A percentile compares a stretch with the other conserved stretches of the same genome.
phyloP scores from a whole-genome alignment of 1,140 invertebrate species.

The Diorhabda elongata region DNA sequence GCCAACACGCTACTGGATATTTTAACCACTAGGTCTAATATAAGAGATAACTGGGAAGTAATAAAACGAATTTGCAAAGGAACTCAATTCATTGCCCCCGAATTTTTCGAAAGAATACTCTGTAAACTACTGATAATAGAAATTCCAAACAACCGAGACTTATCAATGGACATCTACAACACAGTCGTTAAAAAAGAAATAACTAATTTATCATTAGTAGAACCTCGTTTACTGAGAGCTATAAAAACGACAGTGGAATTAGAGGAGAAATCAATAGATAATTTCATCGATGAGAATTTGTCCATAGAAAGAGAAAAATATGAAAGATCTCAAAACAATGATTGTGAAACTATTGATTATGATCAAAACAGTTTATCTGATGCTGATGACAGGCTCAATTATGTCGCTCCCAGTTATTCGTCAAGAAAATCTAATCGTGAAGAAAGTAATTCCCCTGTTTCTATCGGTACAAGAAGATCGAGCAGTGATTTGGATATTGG shows the following conservation, averaged over 20 bases:
- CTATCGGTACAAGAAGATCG: too few species aligned
- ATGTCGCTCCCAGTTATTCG: too few species aligned
- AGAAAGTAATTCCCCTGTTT: too few species aligned
- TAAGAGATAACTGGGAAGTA: conserved; percentile 1
- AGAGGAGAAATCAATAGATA: too few species aligned
- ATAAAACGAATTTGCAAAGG: conserved; percentile 4
- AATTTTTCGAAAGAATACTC: conserved; percentile 1
- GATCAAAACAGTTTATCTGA: too few species aligned
- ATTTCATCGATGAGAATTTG: too few species aligned
- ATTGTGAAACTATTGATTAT: too few species aligned
- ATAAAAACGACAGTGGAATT: not conserved
- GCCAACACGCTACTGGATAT: conserved; percentile 11
- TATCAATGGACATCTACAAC: conserved; percentile 12
- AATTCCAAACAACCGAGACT: not conserved
- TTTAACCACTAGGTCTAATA: conserved; percentile 1
- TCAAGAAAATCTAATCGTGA: too few species aligned
- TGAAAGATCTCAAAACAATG: too few species aligned
- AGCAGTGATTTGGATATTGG: too few species aligned
- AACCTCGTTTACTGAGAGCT: not conserved
- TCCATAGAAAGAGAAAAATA: too few species aligned
- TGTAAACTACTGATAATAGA: not conserved
- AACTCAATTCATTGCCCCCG: not conserved
- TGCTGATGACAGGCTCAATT: too few species aligned
- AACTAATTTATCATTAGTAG: not conserved
- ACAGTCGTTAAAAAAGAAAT: conserved; percentile 5